These are phyloP conservation scores for Hirudo medicinalis DNA, from an alignment of 1,140 invertebrate species.

Conservation along the genomic window DNA sequence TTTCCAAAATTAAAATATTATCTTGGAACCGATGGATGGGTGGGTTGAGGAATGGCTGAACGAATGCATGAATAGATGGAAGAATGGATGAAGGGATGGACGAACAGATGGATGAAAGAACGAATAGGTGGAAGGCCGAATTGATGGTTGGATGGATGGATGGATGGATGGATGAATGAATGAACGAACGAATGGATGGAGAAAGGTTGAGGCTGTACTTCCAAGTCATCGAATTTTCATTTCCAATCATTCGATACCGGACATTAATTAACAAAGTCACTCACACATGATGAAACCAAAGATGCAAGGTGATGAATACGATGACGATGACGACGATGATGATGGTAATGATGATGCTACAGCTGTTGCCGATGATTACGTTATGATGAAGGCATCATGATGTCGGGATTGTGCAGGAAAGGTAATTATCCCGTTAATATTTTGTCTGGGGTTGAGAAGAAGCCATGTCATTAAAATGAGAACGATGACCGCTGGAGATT, in stretches of 20 bases:
- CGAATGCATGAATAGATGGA: background rate
- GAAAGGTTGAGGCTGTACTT: too few relatives aligned
- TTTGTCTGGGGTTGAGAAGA: too few relatives aligned
- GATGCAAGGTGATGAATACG: background rate
- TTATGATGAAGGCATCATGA: too few relatives aligned
- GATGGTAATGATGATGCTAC: background rate
- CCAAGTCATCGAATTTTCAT: too few relatives aligned
- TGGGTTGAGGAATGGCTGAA: background rate
- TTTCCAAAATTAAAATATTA: too few relatives aligned
- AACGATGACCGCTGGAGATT: too few relatives aligned
- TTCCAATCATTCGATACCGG: background rate
- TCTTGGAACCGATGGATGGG: background rate
- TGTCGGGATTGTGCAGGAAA: too few relatives aligned
- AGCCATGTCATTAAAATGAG: too few relatives aligned
- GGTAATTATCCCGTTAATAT: too few relatives aligned
- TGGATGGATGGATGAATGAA: conserved; percentile 7
- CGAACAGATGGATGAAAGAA: background rate
- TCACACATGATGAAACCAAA: background rate
- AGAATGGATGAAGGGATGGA: background rate
- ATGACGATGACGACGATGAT: background rate
- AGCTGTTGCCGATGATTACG: background rate
- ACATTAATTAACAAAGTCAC: conserved; percentile 7
- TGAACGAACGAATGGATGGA: background rate
- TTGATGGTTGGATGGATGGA: background rate
- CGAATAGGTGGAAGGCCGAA: background rate